These are phyloP conservation scores for Danio jaintianensis DNA, from an alignment of 2,797 vertebrate species.

Conservation along the genomic window DNA sequence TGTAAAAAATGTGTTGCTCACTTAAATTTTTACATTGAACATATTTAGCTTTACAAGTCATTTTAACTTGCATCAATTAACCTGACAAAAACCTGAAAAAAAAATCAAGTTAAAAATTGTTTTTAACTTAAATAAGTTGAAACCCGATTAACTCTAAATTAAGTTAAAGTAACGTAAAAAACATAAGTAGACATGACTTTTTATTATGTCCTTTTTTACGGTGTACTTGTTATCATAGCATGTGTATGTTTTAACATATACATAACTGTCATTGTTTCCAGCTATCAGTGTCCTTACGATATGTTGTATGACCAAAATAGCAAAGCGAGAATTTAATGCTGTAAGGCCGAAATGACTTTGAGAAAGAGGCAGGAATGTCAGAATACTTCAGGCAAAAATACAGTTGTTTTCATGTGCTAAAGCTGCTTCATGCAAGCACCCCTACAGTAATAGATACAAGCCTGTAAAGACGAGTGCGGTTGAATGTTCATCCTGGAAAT, in stretches of 20 bases:
- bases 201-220: no score
- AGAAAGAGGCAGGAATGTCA: constrained; percentile 8
- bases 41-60: no score
- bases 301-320: constrained; percentile 22
- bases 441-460: constrained; percentile 1
- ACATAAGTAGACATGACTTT: no score
- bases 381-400: constrained; percentile 4
- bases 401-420: not conserved
- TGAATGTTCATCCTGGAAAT: constrained; percentile 6
- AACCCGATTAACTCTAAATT: no score
- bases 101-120: no score
- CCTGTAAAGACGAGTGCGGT: not conserved
- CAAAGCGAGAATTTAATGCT: not conserved
- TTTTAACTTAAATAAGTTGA: no score
- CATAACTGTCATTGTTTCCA: constrained; percentile 11
- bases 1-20: no score
- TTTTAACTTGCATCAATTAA: no score
- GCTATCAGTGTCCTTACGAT: constrained; percentile 5
- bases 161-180: no score
- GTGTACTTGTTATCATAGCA: not conserved
- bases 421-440: not conserved
- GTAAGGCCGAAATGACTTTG: constrained; percentile 28
- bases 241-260: not conserved
- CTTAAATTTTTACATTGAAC: no score
- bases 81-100: no score